phyloP scores from a whole-genome alignment of 2,113 vertebrate genomes.

The Ophthalmotilapia sp. region DNA sequence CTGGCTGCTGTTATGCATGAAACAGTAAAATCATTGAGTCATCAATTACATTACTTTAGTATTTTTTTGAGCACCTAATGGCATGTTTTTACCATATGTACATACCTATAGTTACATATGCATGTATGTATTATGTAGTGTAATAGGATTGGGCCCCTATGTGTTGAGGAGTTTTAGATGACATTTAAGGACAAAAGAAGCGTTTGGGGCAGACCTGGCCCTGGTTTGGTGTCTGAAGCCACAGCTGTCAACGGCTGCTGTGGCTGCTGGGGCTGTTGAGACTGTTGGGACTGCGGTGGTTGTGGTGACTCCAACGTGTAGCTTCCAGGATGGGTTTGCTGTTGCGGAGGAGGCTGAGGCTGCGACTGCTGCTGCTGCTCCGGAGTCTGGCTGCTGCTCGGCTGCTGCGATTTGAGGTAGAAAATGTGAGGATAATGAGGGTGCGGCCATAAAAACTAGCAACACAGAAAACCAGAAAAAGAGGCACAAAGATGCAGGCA shows the following conservation, averaged over 20 bases:
- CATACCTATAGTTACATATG: neutral
- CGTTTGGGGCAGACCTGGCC: constrained; percentile 54
- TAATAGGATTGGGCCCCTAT: neutral
- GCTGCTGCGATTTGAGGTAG: constrained; percentile 85
- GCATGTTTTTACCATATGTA: neutral
- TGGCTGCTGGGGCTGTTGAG: constrained; percentile 12
- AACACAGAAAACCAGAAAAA: constrained; percentile 61
- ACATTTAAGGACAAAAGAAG: neutral
- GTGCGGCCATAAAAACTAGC: constrained; percentile 74
- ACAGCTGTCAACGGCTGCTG: constrained; percentile 37
- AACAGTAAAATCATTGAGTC: neutral
- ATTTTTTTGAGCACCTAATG: neutral
- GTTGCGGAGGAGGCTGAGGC: constrained; percentile 12
- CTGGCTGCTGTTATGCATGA: neutral
- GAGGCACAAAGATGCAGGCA: constrained; percentile 29
- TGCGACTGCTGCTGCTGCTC: constrained; percentile 71
- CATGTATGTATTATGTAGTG: neutral
- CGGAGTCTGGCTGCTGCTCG: constrained; percentile 81
- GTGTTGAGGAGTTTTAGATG: neutral
- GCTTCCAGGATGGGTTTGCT: constrained; percentile 34
- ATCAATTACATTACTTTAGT: neutral
- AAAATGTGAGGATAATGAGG: constrained; percentile 80
- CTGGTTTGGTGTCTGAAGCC: constrained; percentile 55
- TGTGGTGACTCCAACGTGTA: constrained; percentile 48
- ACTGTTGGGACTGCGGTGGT: neutral